phyloP scores from a whole-genome alignment of 2,888 invertebrate species.

The Ichneumoninae sp. region DNA sequence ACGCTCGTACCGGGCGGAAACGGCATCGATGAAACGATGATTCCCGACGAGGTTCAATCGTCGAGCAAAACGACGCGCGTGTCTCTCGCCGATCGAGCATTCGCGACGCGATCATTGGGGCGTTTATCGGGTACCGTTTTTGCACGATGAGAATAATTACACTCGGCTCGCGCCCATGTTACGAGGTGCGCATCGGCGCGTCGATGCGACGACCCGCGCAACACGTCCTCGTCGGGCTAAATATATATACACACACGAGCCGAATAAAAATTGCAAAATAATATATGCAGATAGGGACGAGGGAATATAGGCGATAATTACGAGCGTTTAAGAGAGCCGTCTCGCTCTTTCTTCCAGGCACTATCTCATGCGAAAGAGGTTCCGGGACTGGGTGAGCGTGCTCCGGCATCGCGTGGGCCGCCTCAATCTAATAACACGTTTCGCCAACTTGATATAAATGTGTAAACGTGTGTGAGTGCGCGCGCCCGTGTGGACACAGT shows the following conservation, averaged over 20 bases:
- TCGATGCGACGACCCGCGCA: conserved; percentile 53
- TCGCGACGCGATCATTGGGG: conserved; percentile 35
- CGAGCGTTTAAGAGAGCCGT: conserved; percentile 78
- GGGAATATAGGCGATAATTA: conserved; percentile 78
- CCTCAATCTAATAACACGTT: conserved; percentile 81
- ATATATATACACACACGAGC: not conserved
- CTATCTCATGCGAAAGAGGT: conserved; percentile 62
- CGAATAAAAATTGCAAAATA: conserved; percentile 68
- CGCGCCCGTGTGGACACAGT: conserved; percentile 42
- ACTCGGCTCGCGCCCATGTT: conserved; percentile 70
- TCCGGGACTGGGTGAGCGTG: conserved; percentile 68
- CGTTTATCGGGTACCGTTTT: conserved; percentile 21
- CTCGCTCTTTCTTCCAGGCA: conserved; percentile 58
- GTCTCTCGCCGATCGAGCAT: conserved; percentile 50
- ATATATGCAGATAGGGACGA: conserved; percentile 77
- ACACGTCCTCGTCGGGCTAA: conserved; percentile 2
- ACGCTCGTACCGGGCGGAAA: not conserved
- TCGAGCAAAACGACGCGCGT: conserved; percentile 2
- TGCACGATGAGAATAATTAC: conserved; percentile 75
- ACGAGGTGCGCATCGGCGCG: conserved; percentile 58
- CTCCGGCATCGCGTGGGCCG: conserved; percentile 76
- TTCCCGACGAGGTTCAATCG: conserved; percentile 20
- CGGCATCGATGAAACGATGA: conserved; percentile 25
- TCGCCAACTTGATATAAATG: conserved; percentile 65
- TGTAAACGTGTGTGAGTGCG: not conserved